Evolutionary conservation across 2,888 invertebrate genomes (phyloP).

Genomic region (Watsonalla cultraria): DNA sequence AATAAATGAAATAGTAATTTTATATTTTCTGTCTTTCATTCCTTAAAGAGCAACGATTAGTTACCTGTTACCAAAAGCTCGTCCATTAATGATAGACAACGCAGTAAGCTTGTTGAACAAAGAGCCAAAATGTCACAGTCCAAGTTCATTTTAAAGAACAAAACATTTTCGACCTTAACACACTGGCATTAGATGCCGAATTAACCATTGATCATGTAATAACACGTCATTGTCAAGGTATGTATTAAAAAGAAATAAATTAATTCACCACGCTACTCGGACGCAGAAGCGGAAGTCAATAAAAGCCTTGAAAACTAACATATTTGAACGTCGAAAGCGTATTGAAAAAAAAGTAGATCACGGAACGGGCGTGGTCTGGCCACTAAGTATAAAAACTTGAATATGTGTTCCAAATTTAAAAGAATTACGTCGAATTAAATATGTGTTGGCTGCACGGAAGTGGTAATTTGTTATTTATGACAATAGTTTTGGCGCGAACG

Average conservation of each 20-base stretch:
- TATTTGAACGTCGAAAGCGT: constrained; percentile 14
- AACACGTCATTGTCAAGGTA: constrained; percentile 12
- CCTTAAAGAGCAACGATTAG: background rate
- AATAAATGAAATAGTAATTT: constrained; percentile 67
- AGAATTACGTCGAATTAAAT: background rate
- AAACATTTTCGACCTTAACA: constrained; percentile 32
- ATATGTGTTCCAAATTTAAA: constrained; percentile 9
- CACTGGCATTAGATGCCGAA: constrained; percentile 18
- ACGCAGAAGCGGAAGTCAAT: constrained; percentile 23
- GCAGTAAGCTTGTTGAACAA: background rate
- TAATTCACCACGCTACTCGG: constrained; percentile 15
- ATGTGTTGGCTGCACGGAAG: constrained; percentile 10
- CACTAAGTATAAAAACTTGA: constrained; percentile 19
- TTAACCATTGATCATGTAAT: constrained; percentile 1
- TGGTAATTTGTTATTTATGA: constrained; percentile 1
- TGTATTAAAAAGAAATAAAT: constrained; percentile 10
- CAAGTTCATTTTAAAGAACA: constrained; percentile 10
- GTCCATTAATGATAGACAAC: background rate
- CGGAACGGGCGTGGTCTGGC: constrained; percentile 19
- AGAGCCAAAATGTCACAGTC: constrained; percentile 9
- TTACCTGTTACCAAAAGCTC: background rate
- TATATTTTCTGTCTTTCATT: constrained; percentile 8
- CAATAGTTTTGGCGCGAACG: background rate
- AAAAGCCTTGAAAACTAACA: constrained; percentile 30
- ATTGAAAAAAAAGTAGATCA: constrained; percentile 20